Conservation (phyloP, 2,113 vertebrate species). For the Neotragus pygmaeus region DNA sequence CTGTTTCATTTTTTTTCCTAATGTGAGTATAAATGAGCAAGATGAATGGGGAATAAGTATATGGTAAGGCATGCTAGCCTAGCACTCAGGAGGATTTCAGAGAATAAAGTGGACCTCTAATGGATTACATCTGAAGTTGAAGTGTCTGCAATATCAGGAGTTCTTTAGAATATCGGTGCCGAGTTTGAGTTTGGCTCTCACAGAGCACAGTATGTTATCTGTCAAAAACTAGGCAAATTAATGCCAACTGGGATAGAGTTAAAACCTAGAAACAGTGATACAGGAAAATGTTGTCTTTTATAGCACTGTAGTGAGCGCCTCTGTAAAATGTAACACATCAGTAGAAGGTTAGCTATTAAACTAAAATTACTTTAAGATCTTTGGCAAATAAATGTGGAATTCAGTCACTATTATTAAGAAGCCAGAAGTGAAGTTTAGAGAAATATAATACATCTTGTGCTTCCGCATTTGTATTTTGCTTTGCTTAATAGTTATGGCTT, state of each 20-base stretch:
- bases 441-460: constrained; percentile 27
- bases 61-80: constrained; percentile 8
- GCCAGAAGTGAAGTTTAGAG: not conserved
- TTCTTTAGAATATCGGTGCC: not conserved
- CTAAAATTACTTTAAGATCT: constrained; percentile 1
- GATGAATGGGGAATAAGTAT: not conserved
- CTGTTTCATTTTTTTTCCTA: constrained; percentile 2
- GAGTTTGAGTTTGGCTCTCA: not conserved
- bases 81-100: not conserved
- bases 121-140: not conserved
- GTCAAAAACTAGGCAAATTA: constrained; percentile 24
- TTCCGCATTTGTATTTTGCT: constrained; percentile 4
- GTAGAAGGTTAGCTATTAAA: constrained; percentile 17
- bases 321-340: not conserved
- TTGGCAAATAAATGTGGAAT: constrained; percentile 46
- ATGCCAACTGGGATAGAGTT: not conserved
- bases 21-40: not conserved
- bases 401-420: constrained; percentile 30
- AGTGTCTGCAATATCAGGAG: not conserved
- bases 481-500: not conserved
- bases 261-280: constrained; percentile 5
- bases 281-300: not conserved
- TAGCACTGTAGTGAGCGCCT: not conserved
- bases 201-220: not conserved
- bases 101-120: not conserved